Conservation (phyloP, 2,888 invertebrate genomes). For the Melinaea menophilus region DNA sequence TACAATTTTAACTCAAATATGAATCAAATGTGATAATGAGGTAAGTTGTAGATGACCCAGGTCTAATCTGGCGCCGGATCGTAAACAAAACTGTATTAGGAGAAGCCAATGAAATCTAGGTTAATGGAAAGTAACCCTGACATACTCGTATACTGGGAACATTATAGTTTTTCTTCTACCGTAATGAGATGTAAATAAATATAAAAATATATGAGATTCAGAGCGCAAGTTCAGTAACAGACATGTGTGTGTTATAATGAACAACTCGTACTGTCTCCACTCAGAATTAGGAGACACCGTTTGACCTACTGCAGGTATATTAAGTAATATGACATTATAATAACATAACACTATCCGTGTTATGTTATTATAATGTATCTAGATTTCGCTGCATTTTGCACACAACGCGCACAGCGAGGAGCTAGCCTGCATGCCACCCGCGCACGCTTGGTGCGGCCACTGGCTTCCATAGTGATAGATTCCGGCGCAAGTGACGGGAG, state of each 20-base stretch:
- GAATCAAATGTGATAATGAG: neutral
- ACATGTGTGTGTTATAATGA: too few relatives aligned
- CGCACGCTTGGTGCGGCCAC: neutral
- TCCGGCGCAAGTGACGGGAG: conserved; percentile 1
- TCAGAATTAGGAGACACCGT: too few relatives aligned
- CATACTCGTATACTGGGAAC: neutral
- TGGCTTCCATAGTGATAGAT: neutral
- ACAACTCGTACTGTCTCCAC: too few relatives aligned
- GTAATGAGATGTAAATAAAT: too few relatives aligned
- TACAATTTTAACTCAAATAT: neutral
- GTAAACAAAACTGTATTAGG: conserved; percentile 1
- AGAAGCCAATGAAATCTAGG: conserved; percentile 1
- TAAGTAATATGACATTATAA: too few relatives aligned
- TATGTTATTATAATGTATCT: neutral
- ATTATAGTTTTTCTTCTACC: neutral
- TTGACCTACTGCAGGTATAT: too few relatives aligned
- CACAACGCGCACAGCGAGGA: neutral
- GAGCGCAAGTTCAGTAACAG: too few relatives aligned
- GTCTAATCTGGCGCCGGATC: neutral
- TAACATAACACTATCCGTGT: too few relatives aligned
- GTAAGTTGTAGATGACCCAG: neutral
- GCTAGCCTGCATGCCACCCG: neutral
- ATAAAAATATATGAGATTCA: too few relatives aligned
- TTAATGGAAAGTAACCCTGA: conserved; percentile 4
- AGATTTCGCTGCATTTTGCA: neutral